These are phyloP conservation scores for Microctonus aethiopoides DNA, from an alignment of 2,888 invertebrate genomes.

Conservation along the genomic window DNA sequence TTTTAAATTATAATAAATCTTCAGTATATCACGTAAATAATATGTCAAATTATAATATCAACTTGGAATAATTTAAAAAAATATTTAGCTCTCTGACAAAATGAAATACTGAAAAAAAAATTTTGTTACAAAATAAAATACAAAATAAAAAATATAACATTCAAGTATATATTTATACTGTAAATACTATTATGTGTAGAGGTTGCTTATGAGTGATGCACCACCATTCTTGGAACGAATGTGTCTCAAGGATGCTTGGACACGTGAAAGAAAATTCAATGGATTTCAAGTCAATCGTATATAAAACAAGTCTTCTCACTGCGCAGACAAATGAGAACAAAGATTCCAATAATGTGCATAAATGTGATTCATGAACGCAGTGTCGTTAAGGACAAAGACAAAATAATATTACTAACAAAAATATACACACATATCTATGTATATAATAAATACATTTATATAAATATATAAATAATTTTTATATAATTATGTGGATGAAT, in stretches of 20 bases:
- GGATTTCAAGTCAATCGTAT: not conserved
- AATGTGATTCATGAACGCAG: conserved; percentile 5
- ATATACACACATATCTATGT: not conserved
- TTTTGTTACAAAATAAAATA: no score
- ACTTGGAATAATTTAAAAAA: no score
- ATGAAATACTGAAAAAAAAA: no score
- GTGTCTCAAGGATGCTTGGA: conserved; percentile 18
- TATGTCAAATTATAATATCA: no score
- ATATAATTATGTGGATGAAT: not conserved
- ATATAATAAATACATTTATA: not conserved
- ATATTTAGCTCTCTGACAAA: no score
- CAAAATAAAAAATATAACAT: not conserved
- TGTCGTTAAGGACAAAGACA: not conserved
- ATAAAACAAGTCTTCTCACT: not conserved
- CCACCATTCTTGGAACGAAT: conserved; percentile 21
- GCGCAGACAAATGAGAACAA: conserved; percentile 12
- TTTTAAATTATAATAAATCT: no score
- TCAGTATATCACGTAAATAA: no score
- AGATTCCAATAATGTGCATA: not conserved
- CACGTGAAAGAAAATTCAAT: not conserved
- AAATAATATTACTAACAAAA: conserved; percentile 20
- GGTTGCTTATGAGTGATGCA: conserved; percentile 4
- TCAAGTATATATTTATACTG: not conserved
- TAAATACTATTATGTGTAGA: not conserved
- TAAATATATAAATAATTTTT: not conserved